These are phyloP conservation scores for Taenaris catops DNA, from an alignment of 2,888 invertebrate genomes.

Conservation along the genomic window DNA sequence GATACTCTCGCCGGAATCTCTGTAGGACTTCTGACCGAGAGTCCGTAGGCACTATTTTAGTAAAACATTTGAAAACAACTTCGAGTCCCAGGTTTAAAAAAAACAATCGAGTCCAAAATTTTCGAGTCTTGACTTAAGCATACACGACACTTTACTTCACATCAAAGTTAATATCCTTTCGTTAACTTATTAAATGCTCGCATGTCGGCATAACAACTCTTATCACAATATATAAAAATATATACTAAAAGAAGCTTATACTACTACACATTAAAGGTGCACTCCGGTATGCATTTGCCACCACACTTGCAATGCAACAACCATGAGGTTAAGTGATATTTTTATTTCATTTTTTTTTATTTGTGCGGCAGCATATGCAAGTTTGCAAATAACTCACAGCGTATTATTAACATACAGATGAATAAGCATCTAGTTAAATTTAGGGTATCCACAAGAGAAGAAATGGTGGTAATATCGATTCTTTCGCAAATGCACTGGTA, in stretches of 20 bases:
- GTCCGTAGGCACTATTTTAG: too few species aligned
- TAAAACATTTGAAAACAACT: not conserved
- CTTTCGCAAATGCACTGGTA: conserved; percentile 47
- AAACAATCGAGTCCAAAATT: not conserved
- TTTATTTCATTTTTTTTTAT: conserved; percentile 49
- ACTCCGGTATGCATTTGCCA: conserved; percentile 72
- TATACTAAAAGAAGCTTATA: conserved; percentile 75
- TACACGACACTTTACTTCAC: conserved; percentile 52
- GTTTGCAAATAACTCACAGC: conserved; percentile 68
- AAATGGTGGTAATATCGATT: conserved; percentile 39
- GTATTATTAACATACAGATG: conserved; percentile 57
- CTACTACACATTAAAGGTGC: conserved; percentile 75
- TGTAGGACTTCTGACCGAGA: too few species aligned
- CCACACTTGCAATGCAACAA: conserved; percentile 59
- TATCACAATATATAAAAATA: conserved; percentile 80
- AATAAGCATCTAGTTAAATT: conserved; percentile 51
- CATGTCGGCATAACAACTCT: conserved; percentile 75
- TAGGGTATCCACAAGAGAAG: conserved; percentile 44
- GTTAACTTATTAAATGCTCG: conserved; percentile 76
- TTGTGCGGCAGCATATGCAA: conserved; percentile 77
- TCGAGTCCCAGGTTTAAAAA: too few species aligned
- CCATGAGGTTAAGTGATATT: conserved; percentile 50
- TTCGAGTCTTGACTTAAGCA: conserved; percentile 28
- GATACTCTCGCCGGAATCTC: too few species aligned
- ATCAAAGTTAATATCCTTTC: conserved; percentile 46